A percentile compares a stretch with the other conserved stretches of the same genome.
Conservation (phyloP, 2,113 vertebrate species). For the Notiomystis cincta region DNA sequence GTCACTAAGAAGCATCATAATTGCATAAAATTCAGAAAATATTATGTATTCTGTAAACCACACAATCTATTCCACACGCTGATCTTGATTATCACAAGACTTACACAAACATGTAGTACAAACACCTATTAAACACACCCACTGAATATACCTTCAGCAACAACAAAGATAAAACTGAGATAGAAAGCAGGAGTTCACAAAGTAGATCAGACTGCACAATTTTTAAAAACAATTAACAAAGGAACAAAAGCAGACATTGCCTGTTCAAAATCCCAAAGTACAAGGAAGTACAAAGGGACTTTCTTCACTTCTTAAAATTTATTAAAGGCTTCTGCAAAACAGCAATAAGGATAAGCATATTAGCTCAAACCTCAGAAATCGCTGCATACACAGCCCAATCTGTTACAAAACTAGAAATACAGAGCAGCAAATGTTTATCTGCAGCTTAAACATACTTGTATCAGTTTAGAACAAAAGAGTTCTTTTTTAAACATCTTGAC, state of each 20-base stretch:
- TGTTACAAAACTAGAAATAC: neutral
- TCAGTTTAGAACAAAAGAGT: neutral
- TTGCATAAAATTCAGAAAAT: neutral
- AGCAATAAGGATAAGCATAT: neutral
- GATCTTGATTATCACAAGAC: neutral
- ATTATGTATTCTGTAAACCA: neutral
- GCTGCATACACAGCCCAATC: neutral
- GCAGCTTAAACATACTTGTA: neutral
- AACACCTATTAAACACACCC: neutral
- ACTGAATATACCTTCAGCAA: neutral
- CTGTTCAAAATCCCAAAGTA: neutral
- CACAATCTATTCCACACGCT: neutral
- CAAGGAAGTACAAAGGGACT: slow-evolving; percentile 8
- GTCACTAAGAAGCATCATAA: neutral
- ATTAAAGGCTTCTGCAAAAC: slow-evolving; percentile 25
- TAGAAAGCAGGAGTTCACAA: neutral
- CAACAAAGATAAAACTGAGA: neutral
- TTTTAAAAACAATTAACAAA: neutral
- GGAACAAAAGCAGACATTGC: neutral
- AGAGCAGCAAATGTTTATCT: neutral
- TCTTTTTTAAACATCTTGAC: neutral
- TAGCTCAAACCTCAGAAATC: neutral
- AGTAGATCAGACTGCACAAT: neutral
- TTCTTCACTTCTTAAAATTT: slow-evolving; percentile 36
- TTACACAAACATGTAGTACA: neutral